phyloP scores from a whole-genome alignment of 1,140 invertebrate species.

The Lasaia peninsularis region DNA sequence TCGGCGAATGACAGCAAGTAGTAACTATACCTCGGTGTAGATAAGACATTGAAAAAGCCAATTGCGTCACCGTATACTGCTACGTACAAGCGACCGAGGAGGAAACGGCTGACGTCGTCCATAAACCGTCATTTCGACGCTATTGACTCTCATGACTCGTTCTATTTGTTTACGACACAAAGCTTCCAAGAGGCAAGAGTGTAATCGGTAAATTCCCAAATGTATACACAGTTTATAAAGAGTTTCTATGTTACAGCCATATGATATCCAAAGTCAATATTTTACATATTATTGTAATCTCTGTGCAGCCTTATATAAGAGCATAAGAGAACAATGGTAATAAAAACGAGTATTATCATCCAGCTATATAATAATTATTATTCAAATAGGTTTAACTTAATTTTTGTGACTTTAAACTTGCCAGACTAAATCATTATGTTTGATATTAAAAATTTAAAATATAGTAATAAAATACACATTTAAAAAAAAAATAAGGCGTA shows the following conservation, averaged over 20 bases:
- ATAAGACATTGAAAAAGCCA: slow-evolving; percentile 77
- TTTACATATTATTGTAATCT: too few species aligned
- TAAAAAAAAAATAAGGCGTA: too few species aligned
- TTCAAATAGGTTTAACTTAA: too few species aligned
- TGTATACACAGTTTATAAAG: not conserved
- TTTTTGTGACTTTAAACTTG: too few species aligned
- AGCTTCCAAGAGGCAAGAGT: slow-evolving; percentile 28
- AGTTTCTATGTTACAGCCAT: not conserved
- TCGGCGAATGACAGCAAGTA: slow-evolving; percentile 60
- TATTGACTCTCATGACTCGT: slow-evolving; percentile 56
- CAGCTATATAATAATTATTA: too few species aligned
- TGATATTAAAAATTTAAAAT: too few species aligned
- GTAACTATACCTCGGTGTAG: slow-evolving; percentile 57
- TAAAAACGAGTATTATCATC: too few species aligned
- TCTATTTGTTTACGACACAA: slow-evolving; percentile 59
- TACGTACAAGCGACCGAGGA: slow-evolving; percentile 65
- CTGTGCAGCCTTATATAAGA: too few species aligned
- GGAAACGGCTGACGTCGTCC: slow-evolving; percentile 64
- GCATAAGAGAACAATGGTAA: too few species aligned
- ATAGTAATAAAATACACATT: too few species aligned
- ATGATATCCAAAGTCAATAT: not conserved
- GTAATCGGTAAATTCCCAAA: slow-evolving; percentile 22
- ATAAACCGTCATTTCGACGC: slow-evolving; percentile 63
- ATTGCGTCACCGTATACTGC: slow-evolving; percentile 69
- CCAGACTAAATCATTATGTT: too few species aligned